Evolutionary conservation across 2,797 vertebrate species (phyloP).

Genomic region (Tadarida brasiliensis): DNA sequence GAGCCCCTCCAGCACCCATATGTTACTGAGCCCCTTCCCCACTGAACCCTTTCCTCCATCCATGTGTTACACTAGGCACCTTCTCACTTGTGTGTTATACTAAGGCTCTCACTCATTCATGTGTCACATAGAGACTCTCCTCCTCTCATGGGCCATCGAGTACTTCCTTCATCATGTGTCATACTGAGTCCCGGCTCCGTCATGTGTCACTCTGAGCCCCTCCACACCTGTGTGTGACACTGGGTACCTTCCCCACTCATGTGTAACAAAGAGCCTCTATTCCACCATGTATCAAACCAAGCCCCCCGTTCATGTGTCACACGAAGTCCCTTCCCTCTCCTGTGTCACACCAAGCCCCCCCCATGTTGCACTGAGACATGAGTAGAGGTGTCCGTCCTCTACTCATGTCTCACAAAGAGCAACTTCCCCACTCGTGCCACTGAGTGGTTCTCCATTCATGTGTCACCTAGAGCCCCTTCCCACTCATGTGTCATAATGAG

Average conservation of each 20-base stretch:
- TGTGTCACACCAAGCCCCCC: too few species aligned
- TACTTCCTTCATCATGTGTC: fast-evolving
- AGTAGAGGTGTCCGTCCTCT: too few species aligned
- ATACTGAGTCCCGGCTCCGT: not conserved
- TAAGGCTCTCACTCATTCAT: not conserved
- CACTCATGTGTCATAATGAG: too few species aligned
- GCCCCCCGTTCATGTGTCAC: not conserved
- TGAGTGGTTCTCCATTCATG: too few species aligned
- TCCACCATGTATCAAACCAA: not conserved
- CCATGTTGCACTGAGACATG: too few species aligned
- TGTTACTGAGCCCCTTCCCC: not conserved
- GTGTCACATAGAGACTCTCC: fast-evolving
- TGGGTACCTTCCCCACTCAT: not conserved
- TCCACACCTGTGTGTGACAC: too few species aligned
- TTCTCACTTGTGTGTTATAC: not conserved
- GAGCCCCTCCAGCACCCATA: too few species aligned
- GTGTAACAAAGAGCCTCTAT: not conserved
- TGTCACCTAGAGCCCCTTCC: too few species aligned
- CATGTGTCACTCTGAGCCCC: not conserved
- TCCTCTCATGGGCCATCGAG: fast-evolving
- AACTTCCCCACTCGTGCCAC: fast-evolving
- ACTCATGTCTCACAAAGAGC: not conserved
- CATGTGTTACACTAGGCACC: too few species aligned
- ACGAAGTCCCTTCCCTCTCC: fast-evolving
- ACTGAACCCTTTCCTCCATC: not conserved